These are phyloP conservation scores for Scaptomyza caliginosa DNA, from an alignment of 2,888 invertebrate genomes.

Conservation along the genomic window DNA sequence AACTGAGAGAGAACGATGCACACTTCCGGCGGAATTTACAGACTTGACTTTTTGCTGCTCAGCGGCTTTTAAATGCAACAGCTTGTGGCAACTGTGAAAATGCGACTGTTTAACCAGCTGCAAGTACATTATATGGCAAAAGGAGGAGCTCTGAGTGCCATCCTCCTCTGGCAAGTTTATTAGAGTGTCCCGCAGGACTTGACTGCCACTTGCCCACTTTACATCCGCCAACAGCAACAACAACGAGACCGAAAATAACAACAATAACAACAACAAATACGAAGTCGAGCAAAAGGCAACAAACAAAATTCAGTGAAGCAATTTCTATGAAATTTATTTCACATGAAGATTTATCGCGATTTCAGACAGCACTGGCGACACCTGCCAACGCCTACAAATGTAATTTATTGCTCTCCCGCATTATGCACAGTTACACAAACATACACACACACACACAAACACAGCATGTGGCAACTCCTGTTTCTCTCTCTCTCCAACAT, in stretches of 20 bases:
- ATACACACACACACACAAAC: constrained; percentile 36
- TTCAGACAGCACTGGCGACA: constrained; percentile 85
- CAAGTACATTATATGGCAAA: neutral
- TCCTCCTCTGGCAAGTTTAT: constrained; percentile 61
- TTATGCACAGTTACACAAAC: constrained; percentile 69
- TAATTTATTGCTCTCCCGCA: constrained; percentile 84
- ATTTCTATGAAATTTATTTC: constrained; percentile 84
- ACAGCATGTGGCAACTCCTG: constrained; percentile 67
- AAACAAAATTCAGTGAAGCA: constrained; percentile 83
- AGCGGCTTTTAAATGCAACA: constrained; percentile 65
- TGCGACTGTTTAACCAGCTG: constrained; percentile 33
- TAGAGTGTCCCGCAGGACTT: constrained; percentile 72
- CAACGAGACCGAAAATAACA: constrained; percentile 33
- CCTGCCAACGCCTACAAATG: constrained; percentile 85
- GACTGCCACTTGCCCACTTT: constrained; percentile 58
- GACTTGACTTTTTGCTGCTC: constrained; percentile 63
- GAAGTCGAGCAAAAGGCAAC: constrained; percentile 72
- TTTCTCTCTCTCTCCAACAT: constrained; percentile 35
- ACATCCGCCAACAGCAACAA: constrained; percentile 60
- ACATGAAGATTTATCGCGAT: constrained; percentile 85
- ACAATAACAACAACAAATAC: constrained; percentile 28
- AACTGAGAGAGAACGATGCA: constrained; percentile 31
- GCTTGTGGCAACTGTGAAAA: constrained; percentile 60
- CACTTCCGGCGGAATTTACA: constrained; percentile 75
- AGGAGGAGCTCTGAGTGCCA: constrained; percentile 12